Evolutionary conservation across 2,888 invertebrate genomes (phyloP), one percentile per base, ranked within the genome.

Genomic region (Saturnia pavonia): DNA sequence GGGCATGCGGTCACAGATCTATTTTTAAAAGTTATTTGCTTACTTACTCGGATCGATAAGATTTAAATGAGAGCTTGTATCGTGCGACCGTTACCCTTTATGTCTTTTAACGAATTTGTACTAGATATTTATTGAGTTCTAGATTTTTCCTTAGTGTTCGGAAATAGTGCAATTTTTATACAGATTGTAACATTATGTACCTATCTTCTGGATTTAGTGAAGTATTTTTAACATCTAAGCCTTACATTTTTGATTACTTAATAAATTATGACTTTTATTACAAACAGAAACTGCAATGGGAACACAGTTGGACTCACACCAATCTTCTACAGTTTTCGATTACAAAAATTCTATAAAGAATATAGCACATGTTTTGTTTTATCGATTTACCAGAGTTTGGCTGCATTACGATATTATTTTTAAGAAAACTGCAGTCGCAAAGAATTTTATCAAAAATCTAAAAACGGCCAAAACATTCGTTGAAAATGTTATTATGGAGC

Each of bases 241-340:
- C n/a, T n/a, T n/a, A n/a, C 34, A 34, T 34, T 6, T 34, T 34
- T 34, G 34, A 34, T 34, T 6, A 34, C 34, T 34, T 34, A 34
- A 4, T 34, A 34, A 34, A 96, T 96, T 34, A 34, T 51, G n/a
- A 4, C 34, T 34, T 2, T 27, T 34, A 48, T 68, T 25, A n/a
- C 6, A 14, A 22, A n/a, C 79, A 94, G 94, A 92, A 84, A 90
- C 92, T 1, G 96, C 96, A 3, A 96, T 96, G 96, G 96, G 96
- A 8, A 91, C 91, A 19, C 87, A 91, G 70, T 83, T 96, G 1
- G 85, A 89, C 72, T 82, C 82, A 0, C 90, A 92, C 65, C 85
- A 89, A 48, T 85, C 89, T 0, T 74, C 75, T 76, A 85, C 76
- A 1, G 88, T 93, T 7, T 74, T 89, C 0, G 88, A 92, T 72